These are phyloP conservation scores for Phylloscopus whistleri DNA, from an alignment of 2,113 vertebrate genomes.

Conservation along the genomic window DNA sequence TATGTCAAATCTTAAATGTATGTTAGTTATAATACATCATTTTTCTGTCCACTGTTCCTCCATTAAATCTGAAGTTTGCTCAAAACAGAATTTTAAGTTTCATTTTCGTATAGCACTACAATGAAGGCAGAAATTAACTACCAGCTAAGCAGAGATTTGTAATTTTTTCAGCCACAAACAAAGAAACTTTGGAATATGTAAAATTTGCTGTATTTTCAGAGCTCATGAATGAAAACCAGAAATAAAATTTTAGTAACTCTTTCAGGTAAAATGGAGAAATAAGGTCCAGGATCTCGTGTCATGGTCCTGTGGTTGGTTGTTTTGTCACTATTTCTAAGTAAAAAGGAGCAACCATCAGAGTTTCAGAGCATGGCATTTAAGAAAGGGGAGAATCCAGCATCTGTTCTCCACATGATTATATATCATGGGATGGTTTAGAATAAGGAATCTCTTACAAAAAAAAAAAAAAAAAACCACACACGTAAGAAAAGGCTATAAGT, in stretches of 20 bases:
- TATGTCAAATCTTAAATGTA: not conserved
- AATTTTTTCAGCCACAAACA: not conserved
- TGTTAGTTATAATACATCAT: not conserved
- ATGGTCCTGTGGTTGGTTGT: not conserved
- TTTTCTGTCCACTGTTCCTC: not conserved
- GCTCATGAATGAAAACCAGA: not conserved
- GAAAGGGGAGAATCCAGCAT: not conserved
- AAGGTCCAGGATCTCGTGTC: not conserved
- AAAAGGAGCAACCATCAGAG: not conserved
- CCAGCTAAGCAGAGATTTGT: not conserved
- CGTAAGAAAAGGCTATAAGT: not conserved
- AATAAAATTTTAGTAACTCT: not conserved
- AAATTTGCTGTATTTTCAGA: not conserved
- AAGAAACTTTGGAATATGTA: not conserved
- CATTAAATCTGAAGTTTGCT: not conserved
- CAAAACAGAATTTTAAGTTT: not conserved
- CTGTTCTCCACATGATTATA: not conserved
- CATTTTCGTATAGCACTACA: not conserved
- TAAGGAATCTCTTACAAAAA: not conserved
- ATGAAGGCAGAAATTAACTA: not conserved
- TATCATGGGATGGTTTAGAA: not conserved
- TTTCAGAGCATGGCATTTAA: not conserved
- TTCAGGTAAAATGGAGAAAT: not conserved
- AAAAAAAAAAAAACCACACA: no score
- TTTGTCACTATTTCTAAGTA: not conserved